Evolutionary conservation across 1,140 invertebrate species (phyloP), one percentile per base, ranked within the genome.

Genomic region (Akabosia matsudoensis): DNA sequence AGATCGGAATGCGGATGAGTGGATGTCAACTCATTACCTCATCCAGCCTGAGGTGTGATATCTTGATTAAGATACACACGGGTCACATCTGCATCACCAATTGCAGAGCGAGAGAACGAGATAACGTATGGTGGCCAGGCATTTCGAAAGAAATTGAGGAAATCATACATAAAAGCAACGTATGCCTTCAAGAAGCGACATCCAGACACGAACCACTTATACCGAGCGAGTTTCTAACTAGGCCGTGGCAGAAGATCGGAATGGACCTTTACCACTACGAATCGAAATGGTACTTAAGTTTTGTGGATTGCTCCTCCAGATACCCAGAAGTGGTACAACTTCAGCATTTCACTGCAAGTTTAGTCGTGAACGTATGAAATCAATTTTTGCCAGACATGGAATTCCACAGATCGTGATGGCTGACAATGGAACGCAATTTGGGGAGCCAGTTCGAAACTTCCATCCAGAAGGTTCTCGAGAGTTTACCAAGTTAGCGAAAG

Each of bases 391-490:
- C 0, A 24, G 78, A 1, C 77, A 79, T 74, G 75, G 77, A n/a
- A 33, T 79, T 2, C 78, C 79, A 24, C 74, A 79, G 30, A 31
- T 61, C 7, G 77, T 80, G 4, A 28, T 75, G 14, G 74, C 67
- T 24, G 79, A 80, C 75, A 76, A 77, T 37, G 76, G 79, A 1
- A 22, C 74, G 2, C 79, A 80, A 30, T 80, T 80, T 56, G 82
- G 0, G 31, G 16, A 79, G 78, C 33, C 33, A 37, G 16, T 16
- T 52, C n/a, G 70, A 73, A 56, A 56, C 24, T 56, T 10, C 22
- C 54, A 56, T 22, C 54, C 54, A 13, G 54, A 22, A 56, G 54
- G 13, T n/a, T 56, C 54, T 13, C 7, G 54, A 24, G 54, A 56
- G 7, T 56, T 56, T 22, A 22, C 10, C 10, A 56, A 56, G n/a